These are phyloP conservation scores for Buphagus erythrorhynchus DNA, from an alignment of 2,797 vertebrate genomes.

Conservation along the genomic window DNA sequence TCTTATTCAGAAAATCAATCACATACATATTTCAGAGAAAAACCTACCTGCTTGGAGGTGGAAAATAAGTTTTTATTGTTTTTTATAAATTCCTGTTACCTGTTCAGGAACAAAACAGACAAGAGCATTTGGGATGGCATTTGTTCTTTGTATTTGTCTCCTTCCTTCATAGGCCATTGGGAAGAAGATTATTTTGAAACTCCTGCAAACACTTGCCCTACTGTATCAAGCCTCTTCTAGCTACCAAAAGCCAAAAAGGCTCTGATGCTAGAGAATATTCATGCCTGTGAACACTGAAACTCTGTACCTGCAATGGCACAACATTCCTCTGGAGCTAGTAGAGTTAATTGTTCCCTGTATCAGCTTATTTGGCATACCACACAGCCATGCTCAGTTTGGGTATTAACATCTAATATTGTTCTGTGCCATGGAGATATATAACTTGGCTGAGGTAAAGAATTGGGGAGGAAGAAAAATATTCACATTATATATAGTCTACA, in stretches of 20 bases:
- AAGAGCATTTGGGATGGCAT: neutral
- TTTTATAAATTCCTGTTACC: neutral
- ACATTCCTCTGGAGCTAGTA: neutral
- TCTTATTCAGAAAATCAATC: constrained; percentile 5
- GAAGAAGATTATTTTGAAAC: neutral
- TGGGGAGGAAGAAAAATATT: neutral
- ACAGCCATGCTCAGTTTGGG: neutral
- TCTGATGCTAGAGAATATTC: neutral
- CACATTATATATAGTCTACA: neutral
- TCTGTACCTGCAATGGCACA: neutral
- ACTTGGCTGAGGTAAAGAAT: neutral
- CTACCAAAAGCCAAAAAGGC: neutral
- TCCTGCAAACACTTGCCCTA: neutral
- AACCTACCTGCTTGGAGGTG: neutral
- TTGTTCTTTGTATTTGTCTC: neutral
- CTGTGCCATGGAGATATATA: neutral
- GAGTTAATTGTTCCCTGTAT: neutral
- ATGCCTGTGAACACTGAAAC: neutral
- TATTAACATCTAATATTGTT: neutral
- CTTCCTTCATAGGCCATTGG: neutral
- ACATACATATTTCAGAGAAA: neutral
- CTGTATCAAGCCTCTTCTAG: neutral
- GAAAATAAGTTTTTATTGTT: neutral
- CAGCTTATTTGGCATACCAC: neutral
- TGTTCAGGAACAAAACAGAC: neutral